Percentiles rank a stretch among this genome's conserved stretches.
These are phyloP conservation scores for Pelobates fuscus DNA, from an alignment of 2,113 vertebrate genomes.

Conservation along the genomic window DNA sequence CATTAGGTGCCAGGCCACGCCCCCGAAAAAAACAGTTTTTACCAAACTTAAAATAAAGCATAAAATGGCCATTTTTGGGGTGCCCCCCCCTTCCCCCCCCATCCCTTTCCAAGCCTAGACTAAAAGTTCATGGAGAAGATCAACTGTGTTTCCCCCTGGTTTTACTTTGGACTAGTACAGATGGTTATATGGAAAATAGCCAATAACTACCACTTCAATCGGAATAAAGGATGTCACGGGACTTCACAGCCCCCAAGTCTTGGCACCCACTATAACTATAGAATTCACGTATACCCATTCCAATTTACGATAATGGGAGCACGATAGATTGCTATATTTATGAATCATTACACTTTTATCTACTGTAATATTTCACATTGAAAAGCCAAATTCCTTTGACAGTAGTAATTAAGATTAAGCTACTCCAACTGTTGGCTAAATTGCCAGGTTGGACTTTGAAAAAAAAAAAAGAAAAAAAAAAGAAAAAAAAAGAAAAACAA, in stretches of 20 bases:
- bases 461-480: neutral
- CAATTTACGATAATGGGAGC: neutral
- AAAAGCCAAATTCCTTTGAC: conserved; percentile 2
- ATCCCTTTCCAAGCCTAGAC: too few species aligned
- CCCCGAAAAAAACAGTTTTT: too few species aligned
- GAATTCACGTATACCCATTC: neutral
- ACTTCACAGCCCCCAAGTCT: neutral
- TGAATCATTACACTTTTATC: conserved; percentile 33
- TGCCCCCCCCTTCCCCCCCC: too few species aligned
- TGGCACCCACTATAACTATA: neutral
- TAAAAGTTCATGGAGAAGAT: too few species aligned
- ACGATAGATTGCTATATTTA: conserved; percentile 2
- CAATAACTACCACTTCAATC: too few species aligned
- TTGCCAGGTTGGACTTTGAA: neutral
- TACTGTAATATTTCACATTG: conserved; percentile 37
- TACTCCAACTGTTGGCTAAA: neutral
- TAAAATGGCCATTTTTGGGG: too few species aligned
- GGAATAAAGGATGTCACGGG: too few species aligned
- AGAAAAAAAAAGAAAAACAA: neutral
- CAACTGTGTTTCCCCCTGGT: too few species aligned
- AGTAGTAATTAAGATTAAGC: conserved; percentile 10
- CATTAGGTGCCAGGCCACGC: too few species aligned
- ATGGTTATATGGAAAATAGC: too few species aligned
- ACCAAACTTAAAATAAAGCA: too few species aligned
- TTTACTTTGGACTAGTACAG: too few species aligned